These are phyloP conservation scores for Hypolimnas misippus DNA, from an alignment of 2,888 invertebrate genomes.

Conservation along the genomic window DNA sequence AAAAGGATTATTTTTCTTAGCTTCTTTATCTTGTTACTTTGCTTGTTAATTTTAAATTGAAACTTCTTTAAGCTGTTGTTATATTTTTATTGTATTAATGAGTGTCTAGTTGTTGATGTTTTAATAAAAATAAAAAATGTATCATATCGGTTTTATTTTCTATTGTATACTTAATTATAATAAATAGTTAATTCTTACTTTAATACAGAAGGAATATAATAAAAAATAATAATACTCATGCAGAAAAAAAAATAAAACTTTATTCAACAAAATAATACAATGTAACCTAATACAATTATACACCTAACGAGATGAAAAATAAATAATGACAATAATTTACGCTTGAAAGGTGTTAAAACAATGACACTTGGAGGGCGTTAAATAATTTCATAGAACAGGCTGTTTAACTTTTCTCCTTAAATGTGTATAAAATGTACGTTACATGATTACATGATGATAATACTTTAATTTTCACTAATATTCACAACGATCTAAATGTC, in stretches of 20 bases:
- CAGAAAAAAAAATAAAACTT: conserved; percentile 43
- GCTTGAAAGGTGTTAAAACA: conserved; percentile 15
- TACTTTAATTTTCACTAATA: conserved; percentile 40
- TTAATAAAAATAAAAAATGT: no score
- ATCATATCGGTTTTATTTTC: no score
- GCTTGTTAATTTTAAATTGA: neutral
- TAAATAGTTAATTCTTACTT: neutral
- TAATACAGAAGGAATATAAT: neutral
- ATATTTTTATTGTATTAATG: no score
- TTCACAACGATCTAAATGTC: conserved; percentile 2
- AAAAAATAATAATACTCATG: conserved; percentile 17
- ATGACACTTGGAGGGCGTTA: conserved; percentile 4
- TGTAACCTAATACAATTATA: conserved; percentile 35
- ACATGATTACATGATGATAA: conserved; percentile 30
- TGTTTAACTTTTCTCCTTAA: conserved; percentile 11
- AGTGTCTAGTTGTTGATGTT: no score
- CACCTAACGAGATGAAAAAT: conserved; percentile 38
- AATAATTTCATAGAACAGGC: neutral
- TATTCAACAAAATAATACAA: conserved; percentile 42
- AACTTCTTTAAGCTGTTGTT: no score
- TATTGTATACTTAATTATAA: no score
- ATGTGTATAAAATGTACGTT: conserved; percentile 26
- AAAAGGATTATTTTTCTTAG: neutral
- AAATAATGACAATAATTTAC: conserved; percentile 44
- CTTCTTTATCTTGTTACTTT: neutral